These are phyloP conservation scores for Spondyliosoma cantharus DNA, from an alignment of 2,797 vertebrate species.

Conservation along the genomic window DNA sequence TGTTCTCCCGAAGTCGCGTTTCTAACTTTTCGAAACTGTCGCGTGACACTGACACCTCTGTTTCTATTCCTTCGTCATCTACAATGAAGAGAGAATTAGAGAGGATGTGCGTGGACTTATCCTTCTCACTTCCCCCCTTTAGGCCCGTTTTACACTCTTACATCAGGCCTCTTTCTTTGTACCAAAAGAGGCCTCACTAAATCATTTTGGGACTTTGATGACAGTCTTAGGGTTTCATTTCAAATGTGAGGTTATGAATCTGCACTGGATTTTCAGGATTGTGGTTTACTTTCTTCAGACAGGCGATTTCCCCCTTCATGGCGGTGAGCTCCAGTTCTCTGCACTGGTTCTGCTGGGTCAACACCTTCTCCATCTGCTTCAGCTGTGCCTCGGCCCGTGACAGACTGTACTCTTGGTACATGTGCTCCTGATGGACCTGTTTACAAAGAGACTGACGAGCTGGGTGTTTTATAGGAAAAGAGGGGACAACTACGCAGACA, in stretches of 20 bases:
- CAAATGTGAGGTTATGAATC: background rate
- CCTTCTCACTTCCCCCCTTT: background rate
- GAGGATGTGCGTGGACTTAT: background rate
- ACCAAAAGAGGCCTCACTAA: background rate
- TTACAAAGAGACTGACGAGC: background rate
- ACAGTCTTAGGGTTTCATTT: background rate
- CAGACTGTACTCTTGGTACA: constrained; percentile 91
- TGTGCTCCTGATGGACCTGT: constrained; percentile 91
- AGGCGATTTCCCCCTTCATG: constrained; percentile 88
- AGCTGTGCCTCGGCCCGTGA: constrained; percentile 87
- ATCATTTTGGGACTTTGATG: background rate
- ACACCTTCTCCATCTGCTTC: constrained; percentile 91
- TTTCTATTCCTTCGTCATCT: constrained; percentile 2
- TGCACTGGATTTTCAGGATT: background rate
- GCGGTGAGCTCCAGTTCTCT: constrained; percentile 88
- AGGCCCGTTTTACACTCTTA: background rate
- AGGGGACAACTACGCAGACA: background rate
- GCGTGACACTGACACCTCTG: background rate
- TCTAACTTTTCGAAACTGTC: background rate
- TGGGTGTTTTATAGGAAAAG: background rate
- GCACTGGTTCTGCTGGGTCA: constrained; percentile 90
- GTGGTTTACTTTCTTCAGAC: constrained; percentile 82
- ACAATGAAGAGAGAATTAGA: background rate
- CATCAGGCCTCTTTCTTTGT: background rate
- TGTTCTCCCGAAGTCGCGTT: background rate